Evolutionary conservation across 2,113 vertebrate genomes (phyloP), one percentile per base, ranked within the genome.

Genomic region (Pipa parva): DNA sequence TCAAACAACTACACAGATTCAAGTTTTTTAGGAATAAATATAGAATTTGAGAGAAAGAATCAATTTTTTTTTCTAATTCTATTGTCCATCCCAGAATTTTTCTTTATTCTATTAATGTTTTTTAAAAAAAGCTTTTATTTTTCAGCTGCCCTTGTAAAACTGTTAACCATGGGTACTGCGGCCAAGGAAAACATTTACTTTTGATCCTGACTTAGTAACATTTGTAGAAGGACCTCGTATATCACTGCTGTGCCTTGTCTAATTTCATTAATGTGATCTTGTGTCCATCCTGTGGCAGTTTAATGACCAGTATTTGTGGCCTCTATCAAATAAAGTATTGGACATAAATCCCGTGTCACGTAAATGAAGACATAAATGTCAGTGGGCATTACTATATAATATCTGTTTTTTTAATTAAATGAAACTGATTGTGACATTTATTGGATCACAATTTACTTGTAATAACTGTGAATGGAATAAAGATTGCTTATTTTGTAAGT

Each of bases 351-450:
- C 84, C 84, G 2, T 51, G 26, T 81, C 87, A 87, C 77, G 73
- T 88, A 90, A 91, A 89, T 81, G 83, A 83, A 87, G 82, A 74
- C 83, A 84, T 92, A 94, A 94, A 90, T 84, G 92, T 92, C 91
- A 92, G 82, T 87, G 86, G 83, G 85, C 83, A 85, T 92, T 90
- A 89, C 85, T 83, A 80, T 83, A 81, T 90, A 88, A 86, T 95
- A 92, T 91, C 95, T 93, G 92, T 92, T 93, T 90, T 93, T 95
- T 96, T 96, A 95, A 97, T 96, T 94, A 97, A 92, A 87, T 81
- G 88, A 93, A 95, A 93, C 90, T 79, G 76, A 90, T 88, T 80
- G 87, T 87, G 93, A 92, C 88, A 84, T 90, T 94, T 94, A 93
- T 92, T 93, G 88, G 82, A 88, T 90, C 86, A 71, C 78, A 83